Evolutionary conservation across 2,113 vertebrate species (phyloP), one percentile per base, ranked within the genome.

Genomic region (Indicator indicator): DNA sequence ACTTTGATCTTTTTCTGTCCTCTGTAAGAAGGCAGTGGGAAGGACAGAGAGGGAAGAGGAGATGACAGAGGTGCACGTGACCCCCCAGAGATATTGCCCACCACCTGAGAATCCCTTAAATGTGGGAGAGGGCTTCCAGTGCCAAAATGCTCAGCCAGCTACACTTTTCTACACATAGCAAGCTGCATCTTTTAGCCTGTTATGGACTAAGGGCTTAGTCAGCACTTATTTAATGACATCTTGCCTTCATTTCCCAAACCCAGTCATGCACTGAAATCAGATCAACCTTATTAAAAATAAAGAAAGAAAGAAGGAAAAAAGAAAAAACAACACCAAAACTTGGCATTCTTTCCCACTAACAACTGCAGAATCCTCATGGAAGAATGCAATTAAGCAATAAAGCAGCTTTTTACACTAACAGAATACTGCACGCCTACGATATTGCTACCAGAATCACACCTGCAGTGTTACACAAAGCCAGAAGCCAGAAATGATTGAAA

Each of bases 401-500:
- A 80, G 46, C 80, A 68, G 56, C 88, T 40, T 86, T 54, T 95
- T 97, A 88, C 58, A 8, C 84, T 88, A 94, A 88, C 82, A 82
- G 88, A 63, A 80, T 87, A 87, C 96, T 91, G 96, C 79, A 96
- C 92, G 95, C 30, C 54, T 85, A 59, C 16, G n/a, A 78, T 85
- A 68, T 77, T 93, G 92, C 93, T 94, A 89, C 92, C 89, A 88
- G 86, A 92, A 78, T 90, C 93, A 84, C 90, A 91, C 90, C 94
- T 94, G 94, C 82, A 77, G 48, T 86, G 83, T 90, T 96, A 73
- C 84, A 86, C 71, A 76, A 89, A 91, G 74, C 64, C 94, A 93
- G 95, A 96, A 96, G 48, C 38, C 86, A 96, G 83, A 50, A 93
- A 67, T 71, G 92, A 46, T 90, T 94, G 90, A 97, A 96, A 90